Percentiles rank a stretch among this genome's conserved stretches.
Conservation (phyloP, 1,140 invertebrate species). For the Monochamus saltuarius region DNA sequence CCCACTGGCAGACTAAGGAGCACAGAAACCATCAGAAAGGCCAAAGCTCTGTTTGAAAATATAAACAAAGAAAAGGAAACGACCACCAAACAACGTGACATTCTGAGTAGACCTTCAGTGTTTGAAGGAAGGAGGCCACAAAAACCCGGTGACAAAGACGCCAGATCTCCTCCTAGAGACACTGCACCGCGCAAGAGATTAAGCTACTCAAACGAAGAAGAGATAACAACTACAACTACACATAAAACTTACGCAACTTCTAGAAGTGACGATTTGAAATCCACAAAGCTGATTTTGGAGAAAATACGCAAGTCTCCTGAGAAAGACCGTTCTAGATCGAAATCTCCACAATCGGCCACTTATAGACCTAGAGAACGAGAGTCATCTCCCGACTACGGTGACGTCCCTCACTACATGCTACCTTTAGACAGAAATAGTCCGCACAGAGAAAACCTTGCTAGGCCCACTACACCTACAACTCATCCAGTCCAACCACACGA, state of each 20-base stretch:
- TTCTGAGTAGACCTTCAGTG: conserved; percentile 55
- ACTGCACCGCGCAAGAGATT: background rate
- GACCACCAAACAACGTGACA: conserved; percentile 51
- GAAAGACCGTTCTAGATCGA: conserved; percentile 13
- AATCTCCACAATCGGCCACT: conserved; percentile 27
- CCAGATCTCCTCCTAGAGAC: background rate
- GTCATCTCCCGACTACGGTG: conserved; percentile 28
- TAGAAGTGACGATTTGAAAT: conserved; percentile 26
- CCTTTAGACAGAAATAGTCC: conserved; percentile 41
- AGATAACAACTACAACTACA: background rate
- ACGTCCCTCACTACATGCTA: conserved; percentile 48
- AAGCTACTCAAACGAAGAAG: background rate
- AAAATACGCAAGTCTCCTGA: conserved; percentile 14
- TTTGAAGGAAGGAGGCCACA: conserved; percentile 35
- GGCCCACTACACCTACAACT: background rate
- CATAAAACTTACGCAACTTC: background rate
- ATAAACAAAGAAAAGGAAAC: conserved; percentile 48
- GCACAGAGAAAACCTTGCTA: background rate
- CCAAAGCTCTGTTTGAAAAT: conserved; percentile 67
- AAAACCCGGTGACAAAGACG: conserved; percentile 1
- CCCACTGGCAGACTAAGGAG: conserved; percentile 51
- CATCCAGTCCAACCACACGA: background rate
- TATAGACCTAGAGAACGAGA: conserved; percentile 4
- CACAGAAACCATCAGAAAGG: conserved; percentile 63
- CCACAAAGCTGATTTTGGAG: conserved; percentile 25